Percentiles rank a stretch among this genome's conserved stretches.
phyloP scores from a whole-genome alignment of 2,888 invertebrate species.

The Boloria selene region DNA sequence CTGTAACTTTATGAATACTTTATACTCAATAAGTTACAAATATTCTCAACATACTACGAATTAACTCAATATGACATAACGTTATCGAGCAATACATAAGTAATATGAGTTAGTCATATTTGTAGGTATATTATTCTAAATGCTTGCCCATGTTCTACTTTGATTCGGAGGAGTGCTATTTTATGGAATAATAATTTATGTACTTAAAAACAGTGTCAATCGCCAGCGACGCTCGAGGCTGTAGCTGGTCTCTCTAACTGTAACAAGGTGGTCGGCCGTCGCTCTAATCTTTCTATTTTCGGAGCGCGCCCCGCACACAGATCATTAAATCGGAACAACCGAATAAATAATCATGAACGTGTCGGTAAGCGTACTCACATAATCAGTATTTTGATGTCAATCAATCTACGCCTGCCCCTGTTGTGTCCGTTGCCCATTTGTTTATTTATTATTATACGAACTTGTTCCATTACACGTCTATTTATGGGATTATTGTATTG shows the following conservation, averaged over 20 bases:
- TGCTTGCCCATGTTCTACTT: slow-evolving; percentile 18
- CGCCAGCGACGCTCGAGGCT: slow-evolving; percentile 40
- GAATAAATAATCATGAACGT: slow-evolving; percentile 60
- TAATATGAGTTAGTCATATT: slow-evolving; percentile 10
- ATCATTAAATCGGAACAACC: slow-evolving; percentile 53
- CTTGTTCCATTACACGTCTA: slow-evolving; percentile 29
- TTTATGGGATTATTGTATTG: not conserved
- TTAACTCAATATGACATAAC: slow-evolving; percentile 1
- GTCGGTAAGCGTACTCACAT: slow-evolving; percentile 44
- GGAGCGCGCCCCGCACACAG: slow-evolving; percentile 45
- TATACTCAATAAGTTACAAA: slow-evolving; percentile 4
- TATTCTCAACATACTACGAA: slow-evolving; percentile 6
- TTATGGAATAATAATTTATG: slow-evolving; percentile 29
- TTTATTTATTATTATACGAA: slow-evolving; percentile 34
- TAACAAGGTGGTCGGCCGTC: slow-evolving; percentile 59
- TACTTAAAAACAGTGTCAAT: slow-evolving; percentile 36
- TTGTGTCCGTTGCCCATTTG: slow-evolving; percentile 33
- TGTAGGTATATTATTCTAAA: slow-evolving; percentile 16
- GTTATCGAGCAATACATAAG: slow-evolving; percentile 5
- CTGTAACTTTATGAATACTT: not conserved
- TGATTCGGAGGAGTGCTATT: slow-evolving; percentile 20
- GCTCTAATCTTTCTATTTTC: slow-evolving; percentile 63
- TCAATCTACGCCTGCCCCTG: slow-evolving; percentile 47
- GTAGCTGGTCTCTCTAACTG: slow-evolving; percentile 50
- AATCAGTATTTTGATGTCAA: slow-evolving; percentile 60